Percentiles rank a stretch among this genome's conserved stretches.
These are phyloP conservation scores for Orycteropus afer DNA, from an alignment of 2,113 vertebrate species.

Conservation along the genomic window DNA sequence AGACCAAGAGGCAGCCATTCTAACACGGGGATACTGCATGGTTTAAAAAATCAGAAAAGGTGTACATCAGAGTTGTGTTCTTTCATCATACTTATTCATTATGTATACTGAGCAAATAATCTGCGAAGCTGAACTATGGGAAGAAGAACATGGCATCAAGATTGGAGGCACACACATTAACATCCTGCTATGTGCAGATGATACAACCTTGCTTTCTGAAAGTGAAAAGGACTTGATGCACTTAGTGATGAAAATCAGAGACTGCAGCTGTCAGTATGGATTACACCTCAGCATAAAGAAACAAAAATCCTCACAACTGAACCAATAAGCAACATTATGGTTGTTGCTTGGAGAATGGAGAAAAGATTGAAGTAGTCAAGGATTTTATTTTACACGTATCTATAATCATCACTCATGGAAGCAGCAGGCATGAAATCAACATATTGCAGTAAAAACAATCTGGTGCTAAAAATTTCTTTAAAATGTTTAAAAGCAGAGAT, in stretches of 20 bases:
- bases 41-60: background rate
- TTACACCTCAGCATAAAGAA: too few species aligned
- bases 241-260: too few species aligned
- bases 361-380: background rate
- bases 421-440: background rate
- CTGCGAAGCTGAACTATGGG: background rate
- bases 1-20: background rate
- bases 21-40: background rate
- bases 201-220: background rate
- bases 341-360: too few species aligned
- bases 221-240: background rate
- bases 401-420: background rate
- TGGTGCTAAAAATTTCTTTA: too few species aligned
- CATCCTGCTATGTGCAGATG: background rate
- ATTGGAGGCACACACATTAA: background rate
- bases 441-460: background rate
- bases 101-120: background rate
- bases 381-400: background rate
- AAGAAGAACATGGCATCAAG: background rate
- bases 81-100: background rate
- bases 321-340: background rate
- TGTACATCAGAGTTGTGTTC: background rate
- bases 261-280: too few species aligned
- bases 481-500: too few species aligned
- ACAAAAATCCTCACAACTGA: background rate